These are phyloP conservation scores for Ornithoptera priamus DNA, from an alignment of 2,888 invertebrate genomes.

Conservation along the genomic window DNA sequence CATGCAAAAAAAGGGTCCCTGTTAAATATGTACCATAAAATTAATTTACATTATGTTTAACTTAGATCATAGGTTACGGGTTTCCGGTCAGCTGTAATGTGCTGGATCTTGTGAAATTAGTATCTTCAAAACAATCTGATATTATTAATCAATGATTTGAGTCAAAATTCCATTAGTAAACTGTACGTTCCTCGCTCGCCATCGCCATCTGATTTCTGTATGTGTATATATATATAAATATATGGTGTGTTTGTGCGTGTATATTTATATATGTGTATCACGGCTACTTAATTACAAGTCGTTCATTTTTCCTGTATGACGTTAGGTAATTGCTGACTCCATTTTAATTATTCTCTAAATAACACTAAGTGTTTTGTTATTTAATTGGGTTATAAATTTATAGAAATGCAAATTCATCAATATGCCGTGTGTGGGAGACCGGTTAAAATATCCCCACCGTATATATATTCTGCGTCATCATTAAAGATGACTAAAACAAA, in stretches of 20 bases:
- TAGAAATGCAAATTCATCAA: no score
- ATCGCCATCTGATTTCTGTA: background rate
- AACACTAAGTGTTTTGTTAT: background rate
- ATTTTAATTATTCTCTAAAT: background rate
- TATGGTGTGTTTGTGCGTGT: background rate
- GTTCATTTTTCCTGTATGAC: background rate
- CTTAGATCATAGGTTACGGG: conserved; percentile 6
- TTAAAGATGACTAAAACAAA: no score
- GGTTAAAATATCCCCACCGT: no score
- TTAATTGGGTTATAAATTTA: background rate
- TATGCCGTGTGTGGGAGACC: no score
- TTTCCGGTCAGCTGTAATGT: conserved; percentile 5
- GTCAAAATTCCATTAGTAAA: no score
- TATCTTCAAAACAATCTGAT: background rate
- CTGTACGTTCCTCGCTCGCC: background rate
- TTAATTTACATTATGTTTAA: background rate
- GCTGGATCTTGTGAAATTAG: conserved; percentile 9
- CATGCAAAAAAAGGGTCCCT: conserved; percentile 45
- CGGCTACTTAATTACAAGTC: background rate
- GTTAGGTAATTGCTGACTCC: background rate
- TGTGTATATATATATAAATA: background rate
- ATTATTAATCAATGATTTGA: conserved; percentile 4
- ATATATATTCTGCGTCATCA: no score
- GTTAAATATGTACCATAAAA: conserved; percentile 14
- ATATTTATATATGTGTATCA: background rate